These are phyloP conservation scores for Notothenia coriiceps DNA, from an alignment of 2,113 vertebrate genomes.

Conservation along the genomic window DNA sequence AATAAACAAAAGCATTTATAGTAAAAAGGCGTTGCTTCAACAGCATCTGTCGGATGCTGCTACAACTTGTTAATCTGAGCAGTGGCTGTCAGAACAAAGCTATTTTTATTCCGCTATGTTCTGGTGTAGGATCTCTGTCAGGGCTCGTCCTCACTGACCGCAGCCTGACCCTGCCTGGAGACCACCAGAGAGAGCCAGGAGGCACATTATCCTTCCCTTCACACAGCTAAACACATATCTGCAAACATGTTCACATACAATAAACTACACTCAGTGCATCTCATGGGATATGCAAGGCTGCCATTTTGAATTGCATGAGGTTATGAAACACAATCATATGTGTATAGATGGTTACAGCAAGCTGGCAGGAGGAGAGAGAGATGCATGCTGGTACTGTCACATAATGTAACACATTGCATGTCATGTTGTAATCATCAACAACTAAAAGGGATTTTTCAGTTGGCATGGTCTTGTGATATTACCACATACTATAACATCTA, in stretches of 20 bases:
- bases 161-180: constrained; percentile 20
- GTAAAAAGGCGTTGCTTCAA: too few species aligned
- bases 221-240: not conserved
- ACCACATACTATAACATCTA: not conserved
- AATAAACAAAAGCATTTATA: too few species aligned
- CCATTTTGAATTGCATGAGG: not conserved
- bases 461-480: not conserved
- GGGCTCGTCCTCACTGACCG: constrained; percentile 30
- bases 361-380: not conserved
- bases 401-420: not conserved
- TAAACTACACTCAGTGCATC: not conserved
- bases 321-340: not conserved
- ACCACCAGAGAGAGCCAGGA: constrained; percentile 16
- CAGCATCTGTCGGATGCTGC: too few species aligned
- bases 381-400: not conserved
- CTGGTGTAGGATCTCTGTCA: constrained; percentile 22
- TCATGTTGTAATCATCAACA: not conserved
- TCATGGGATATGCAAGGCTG: not conserved
- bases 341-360: not conserved
- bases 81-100: too few species aligned
- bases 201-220: not conserved
- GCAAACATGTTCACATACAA: not conserved
- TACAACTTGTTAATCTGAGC: too few species aligned
- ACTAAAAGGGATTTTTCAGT: not conserved
- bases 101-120: too few species aligned